phyloP scores from a whole-genome alignment of 2,797 vertebrate species.

The Microtus agrestis region DNA sequence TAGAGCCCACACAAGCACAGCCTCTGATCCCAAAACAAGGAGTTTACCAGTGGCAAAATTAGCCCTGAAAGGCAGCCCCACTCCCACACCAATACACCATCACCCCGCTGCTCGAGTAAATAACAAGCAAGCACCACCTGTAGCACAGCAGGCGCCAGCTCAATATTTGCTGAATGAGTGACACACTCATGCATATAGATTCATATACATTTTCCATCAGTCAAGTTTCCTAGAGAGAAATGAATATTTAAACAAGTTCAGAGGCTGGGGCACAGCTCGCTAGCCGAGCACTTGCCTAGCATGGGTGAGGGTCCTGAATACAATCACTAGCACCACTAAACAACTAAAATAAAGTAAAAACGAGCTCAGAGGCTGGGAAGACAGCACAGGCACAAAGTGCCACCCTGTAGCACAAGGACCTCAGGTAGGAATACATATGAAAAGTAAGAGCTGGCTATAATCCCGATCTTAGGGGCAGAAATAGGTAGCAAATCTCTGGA shows the following conservation, averaged over 20 bases:
- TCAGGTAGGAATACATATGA: neutral
- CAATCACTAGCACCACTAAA: neutral
- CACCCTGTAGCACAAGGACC: neutral
- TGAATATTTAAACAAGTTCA: neutral
- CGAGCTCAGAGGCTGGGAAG: neutral
- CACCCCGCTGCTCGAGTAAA: neutral
- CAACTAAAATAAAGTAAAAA: neutral
- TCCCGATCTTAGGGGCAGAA: neutral
- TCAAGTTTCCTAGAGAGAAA: neutral
- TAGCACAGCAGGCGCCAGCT: neutral
- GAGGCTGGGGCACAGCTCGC: neutral
- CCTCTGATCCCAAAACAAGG: too few species aligned
- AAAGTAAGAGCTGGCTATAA: neutral
- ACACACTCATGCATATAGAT: rapidly evolving
- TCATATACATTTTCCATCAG: neutral
- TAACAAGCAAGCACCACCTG: neutral
- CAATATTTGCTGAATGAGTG: neutral
- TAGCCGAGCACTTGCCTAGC: neutral
- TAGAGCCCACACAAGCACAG: neutral
- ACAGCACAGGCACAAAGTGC: neutral
- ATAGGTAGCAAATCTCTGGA: neutral
- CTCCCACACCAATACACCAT: neutral
- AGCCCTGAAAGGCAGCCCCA: neutral
- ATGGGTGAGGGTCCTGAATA: neutral
- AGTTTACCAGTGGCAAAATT: rapidly evolving